Conservation (phyloP, 2,797 vertebrate genomes). For the Tadarida brasiliensis region DNA sequence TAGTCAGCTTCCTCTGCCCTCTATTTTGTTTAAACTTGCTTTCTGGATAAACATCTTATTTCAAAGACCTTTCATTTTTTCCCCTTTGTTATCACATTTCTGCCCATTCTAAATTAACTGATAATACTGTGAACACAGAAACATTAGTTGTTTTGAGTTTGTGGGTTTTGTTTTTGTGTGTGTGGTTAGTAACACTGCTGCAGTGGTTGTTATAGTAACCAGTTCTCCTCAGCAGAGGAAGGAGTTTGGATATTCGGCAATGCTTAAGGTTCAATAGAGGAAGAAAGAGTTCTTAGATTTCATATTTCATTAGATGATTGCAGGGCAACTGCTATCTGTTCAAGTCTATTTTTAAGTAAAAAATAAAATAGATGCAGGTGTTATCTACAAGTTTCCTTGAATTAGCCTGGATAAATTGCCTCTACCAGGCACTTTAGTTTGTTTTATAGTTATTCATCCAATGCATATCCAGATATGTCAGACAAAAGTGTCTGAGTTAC, state of each 20-base stretch:
- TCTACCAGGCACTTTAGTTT: neutral
- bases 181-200: slow-evolving; percentile 45
- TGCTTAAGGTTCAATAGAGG: slow-evolving; percentile 46
- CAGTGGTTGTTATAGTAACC: slow-evolving; percentile 81
- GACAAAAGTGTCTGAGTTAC: neutral
- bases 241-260: neutral
- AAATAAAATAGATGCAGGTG: neutral
- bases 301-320: slow-evolving; percentile 48
- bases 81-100: neutral
- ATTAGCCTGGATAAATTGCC: slow-evolving; percentile 21
- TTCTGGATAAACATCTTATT: slow-evolving; percentile 11
- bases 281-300: slow-evolving; percentile 57
- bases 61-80: slow-evolving; percentile 13
- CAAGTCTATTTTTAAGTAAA: slow-evolving; percentile 44
- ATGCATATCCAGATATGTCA: neutral
- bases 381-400: neutral
- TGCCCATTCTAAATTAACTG: slow-evolving; percentile 47
- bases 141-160: neutral
- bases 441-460: neutral
- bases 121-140: slow-evolving; percentile 6
- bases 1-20: neutral
- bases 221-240: slow-evolving; percentile 44
- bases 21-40: slow-evolving; percentile 31
- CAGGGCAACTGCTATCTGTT: slow-evolving; percentile 4
- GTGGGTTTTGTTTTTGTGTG: slow-evolving; percentile 23